Evolutionary conservation across 2,797 vertebrate genomes (phyloP).

Genomic region (Zonotrichia albicollis): DNA sequence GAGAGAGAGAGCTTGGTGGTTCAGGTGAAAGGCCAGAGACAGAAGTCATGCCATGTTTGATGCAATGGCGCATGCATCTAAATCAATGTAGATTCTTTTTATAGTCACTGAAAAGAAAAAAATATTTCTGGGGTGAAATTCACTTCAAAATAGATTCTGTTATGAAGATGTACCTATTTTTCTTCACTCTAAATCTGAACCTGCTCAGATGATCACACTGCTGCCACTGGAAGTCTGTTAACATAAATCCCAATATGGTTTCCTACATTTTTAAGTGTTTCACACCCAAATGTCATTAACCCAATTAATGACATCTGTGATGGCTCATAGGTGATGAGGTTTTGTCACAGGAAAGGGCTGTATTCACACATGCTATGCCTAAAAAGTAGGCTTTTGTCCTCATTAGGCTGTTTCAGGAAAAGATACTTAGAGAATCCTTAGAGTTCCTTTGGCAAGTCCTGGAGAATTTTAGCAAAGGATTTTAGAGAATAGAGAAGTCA

Average conservation of each 20-base stretch:
- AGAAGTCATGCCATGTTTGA: neutral
- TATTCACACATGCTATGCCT: neutral
- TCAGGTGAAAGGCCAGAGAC: neutral
- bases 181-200: neutral
- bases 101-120: neutral
- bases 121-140: neutral
- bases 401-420: neutral
- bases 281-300: neutral
- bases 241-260: neutral
- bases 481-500: neutral
- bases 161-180: neutral
- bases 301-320: neutral
- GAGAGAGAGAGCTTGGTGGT: neutral
- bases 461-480: neutral
- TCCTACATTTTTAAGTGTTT: neutral
- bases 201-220: neutral
- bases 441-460: neutral
- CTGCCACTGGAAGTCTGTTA: neutral
- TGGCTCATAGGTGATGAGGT: neutral
- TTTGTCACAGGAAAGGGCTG: neutral
- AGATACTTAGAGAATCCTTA: neutral
- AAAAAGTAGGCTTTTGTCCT: neutral
- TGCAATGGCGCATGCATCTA: neutral
- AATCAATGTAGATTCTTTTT: neutral
- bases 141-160: neutral